These are phyloP conservation scores for Perizoma flavofasciatum DNA, from an alignment of 2,888 invertebrate species.

Conservation along the genomic window DNA sequence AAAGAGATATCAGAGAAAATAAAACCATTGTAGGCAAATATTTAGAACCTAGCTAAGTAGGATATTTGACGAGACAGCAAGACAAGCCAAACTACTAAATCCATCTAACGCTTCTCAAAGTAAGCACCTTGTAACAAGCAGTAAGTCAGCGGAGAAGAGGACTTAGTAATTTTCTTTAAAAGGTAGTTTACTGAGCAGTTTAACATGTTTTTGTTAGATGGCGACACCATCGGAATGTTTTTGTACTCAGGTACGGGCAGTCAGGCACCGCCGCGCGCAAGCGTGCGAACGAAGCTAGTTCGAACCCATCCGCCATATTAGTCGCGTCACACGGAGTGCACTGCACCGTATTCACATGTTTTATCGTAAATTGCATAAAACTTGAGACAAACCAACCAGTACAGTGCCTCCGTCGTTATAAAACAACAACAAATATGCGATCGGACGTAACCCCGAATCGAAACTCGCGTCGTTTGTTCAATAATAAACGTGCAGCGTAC, in stretches of 20 bases:
- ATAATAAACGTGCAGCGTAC: slow-evolving; percentile 79
- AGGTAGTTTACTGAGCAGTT: slow-evolving; percentile 44
- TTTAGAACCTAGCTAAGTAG: no score
- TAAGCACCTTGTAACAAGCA: slow-evolving; percentile 8
- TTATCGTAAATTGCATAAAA: slow-evolving; percentile 76
- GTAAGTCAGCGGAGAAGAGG: background rate
- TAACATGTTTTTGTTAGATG: slow-evolving; percentile 49
- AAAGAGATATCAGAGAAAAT: no score
- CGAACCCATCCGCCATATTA: slow-evolving; percentile 83
- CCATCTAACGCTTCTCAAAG: slow-evolving; percentile 36
- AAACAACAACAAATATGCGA: slow-evolving; percentile 71
- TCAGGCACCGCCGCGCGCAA: slow-evolving; percentile 62
- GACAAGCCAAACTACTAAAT: slow-evolving; percentile 10
- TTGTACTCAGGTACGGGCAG: slow-evolving; percentile 71
- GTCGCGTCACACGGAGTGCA: slow-evolving; percentile 82
- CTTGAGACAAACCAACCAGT: slow-evolving; percentile 67
- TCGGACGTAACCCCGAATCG: slow-evolving; percentile 63
- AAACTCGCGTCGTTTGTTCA: slow-evolving; percentile 71
- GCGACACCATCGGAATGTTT: slow-evolving; percentile 56
- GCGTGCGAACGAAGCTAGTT: slow-evolving; percentile 67
- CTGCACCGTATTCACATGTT: slow-evolving; percentile 80
- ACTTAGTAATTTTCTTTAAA: slow-evolving; percentile 24
- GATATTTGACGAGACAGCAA: no score
- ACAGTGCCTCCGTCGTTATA: slow-evolving; percentile 66
- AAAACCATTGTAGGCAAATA: no score